These are phyloP conservation scores for Bergia sp. DNA, from an alignment of 92 coral and sea anemone species.

Conservation along the genomic window DNA sequence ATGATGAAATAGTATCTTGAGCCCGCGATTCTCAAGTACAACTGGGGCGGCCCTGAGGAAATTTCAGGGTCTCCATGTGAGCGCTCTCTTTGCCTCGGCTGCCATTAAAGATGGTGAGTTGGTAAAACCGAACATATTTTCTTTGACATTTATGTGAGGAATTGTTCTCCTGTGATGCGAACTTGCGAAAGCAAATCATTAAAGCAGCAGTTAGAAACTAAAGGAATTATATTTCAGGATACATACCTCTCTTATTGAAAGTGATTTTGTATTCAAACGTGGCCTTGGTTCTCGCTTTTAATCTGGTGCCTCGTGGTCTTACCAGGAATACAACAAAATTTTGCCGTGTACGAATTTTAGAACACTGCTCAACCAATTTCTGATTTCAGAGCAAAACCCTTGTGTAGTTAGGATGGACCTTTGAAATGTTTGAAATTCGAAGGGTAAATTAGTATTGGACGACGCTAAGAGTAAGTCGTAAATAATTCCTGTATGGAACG, in stretches of 20 bases:
- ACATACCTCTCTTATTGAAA: neutral
- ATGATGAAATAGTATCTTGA: conserved; percentile 51
- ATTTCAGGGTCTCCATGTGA: conserved; percentile 89
- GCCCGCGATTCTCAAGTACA: conserved; percentile 51
- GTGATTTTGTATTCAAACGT: neutral
- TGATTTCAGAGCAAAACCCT: no score
- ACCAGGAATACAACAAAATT: neutral
- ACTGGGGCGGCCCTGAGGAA: conserved; percentile 77
- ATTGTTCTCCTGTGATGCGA: neutral
- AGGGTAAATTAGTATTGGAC: no score
- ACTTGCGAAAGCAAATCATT: neutral
- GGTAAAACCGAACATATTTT: neutral
- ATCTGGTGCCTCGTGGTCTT: neutral
- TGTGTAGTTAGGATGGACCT: no score
- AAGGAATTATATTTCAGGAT: neutral
- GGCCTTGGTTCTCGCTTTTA: neutral
- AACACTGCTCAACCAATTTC: no score
- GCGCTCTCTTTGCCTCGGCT: conserved; percentile 76
- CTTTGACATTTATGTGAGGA: neutral
- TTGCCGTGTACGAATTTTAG: neutral
- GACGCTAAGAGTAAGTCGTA: no score
- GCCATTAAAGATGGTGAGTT: conserved; percentile 83
- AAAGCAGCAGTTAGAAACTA: neutral
- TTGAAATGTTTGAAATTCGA: no score
- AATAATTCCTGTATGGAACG: no score